Percentiles rank a stretch among this genome's conserved stretches.
Conservation (phyloP, 2,888 invertebrate species). For the Gerosis bhagava region DNA sequence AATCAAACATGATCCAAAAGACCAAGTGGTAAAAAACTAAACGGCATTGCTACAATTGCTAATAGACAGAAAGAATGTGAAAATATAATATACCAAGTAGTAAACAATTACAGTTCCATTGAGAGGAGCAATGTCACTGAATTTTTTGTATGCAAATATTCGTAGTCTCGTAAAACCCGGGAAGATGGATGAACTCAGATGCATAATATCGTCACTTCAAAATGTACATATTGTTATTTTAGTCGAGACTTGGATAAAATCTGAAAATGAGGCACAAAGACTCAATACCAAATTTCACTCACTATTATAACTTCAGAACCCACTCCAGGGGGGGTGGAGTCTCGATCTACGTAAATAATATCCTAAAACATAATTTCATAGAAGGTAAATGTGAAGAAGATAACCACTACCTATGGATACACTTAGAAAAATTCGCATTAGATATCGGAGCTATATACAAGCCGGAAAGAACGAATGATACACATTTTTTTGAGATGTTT, state of each 20-base stretch:
- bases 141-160: slow-evolving; percentile 23
- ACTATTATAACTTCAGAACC: slow-evolving; percentile 3
- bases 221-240: slow-evolving; percentile 21
- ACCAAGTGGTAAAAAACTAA: too few species aligned
- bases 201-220: slow-evolving; percentile 25
- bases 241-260: slow-evolving; percentile 28
- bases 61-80: neutral
- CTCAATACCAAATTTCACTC: slow-evolving; percentile 3
- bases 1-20: too few species aligned
- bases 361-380: slow-evolving; percentile 10
- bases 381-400: slow-evolving; percentile 3
- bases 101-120: too few species aligned
- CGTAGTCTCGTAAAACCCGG: slow-evolving; percentile 10
- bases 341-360: slow-evolving; percentile 17
- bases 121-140: neutral
- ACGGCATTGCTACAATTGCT: neutral
- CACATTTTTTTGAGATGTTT: too few species aligned
- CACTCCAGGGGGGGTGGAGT: slow-evolving; percentile 15
- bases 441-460: slow-evolving; percentile 27
- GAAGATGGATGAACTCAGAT: slow-evolving; percentile 7
- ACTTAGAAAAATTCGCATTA: slow-evolving; percentile 10
- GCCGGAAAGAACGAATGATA: too few species aligned
- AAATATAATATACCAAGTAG: neutral
- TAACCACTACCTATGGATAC: slow-evolving; percentile 25
- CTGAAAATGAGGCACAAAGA: slow-evolving; percentile 5